These are phyloP conservation scores for Baryphthengus martii DNA, from an alignment of 2,113 vertebrate species.

Conservation along the genomic window DNA sequence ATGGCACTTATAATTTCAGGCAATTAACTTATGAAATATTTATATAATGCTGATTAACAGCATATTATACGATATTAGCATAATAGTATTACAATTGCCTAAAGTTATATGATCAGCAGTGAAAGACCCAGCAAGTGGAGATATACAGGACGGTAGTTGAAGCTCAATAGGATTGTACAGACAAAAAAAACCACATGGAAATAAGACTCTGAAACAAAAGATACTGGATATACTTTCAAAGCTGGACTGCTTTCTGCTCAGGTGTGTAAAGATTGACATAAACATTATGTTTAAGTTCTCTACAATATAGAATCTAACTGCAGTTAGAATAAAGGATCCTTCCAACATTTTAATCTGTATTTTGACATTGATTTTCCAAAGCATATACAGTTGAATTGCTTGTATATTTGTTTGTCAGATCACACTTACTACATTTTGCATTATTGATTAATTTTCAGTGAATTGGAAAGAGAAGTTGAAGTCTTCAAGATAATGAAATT, in stretches of 20 bases:
- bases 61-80: not conserved
- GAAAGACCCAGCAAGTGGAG: not conserved
- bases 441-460: not conserved
- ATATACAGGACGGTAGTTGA: not conserved
- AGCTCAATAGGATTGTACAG: not conserved
- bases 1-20: not conserved
- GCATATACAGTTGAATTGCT: not conserved
- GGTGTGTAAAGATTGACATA: not conserved
- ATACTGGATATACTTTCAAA: not conserved
- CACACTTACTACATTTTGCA: not conserved
- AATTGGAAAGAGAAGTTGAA: not conserved
- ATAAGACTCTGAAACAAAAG: not conserved
- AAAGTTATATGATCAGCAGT: not conserved
- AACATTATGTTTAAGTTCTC: not conserved
- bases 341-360: not conserved
- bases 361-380: not conserved
- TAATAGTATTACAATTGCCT: not conserved
- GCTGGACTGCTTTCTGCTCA: not conserved
- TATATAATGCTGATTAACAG: not conserved
- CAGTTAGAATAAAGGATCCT: not conserved
- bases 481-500: not conserved
- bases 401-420: not conserved
- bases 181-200: not conserved
- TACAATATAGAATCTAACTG: not conserved
- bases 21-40: conserved; percentile 1